Evolutionary conservation across 2,797 vertebrate genomes (phyloP), one percentile per base, ranked within the genome.

Genomic region (Melanotaenia maccullochi): DNA sequence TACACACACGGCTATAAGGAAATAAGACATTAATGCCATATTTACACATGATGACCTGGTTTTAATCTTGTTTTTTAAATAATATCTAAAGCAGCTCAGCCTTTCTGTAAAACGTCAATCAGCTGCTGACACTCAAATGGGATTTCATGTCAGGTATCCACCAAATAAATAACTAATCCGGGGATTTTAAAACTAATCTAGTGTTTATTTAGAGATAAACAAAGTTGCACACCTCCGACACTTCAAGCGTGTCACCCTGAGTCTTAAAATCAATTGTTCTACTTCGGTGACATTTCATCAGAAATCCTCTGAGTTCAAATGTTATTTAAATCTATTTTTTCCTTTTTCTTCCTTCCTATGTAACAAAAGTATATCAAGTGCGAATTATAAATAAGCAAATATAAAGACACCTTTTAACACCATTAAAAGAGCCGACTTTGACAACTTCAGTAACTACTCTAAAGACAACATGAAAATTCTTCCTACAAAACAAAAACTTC

Each of bases 171-270:
- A 25, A 28, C 52, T 25, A 13, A 28, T 54, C 2, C 20, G 6
- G n/a, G 14, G 20, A 1, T 8, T n/a, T 38, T 38, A 8, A 2
- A 54, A 12, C 22, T 20, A 25, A 25, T 64, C 35, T 25, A 49
- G 33, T 52, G 58, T 56, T 18, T 6, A 38, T 22, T 49, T 12
- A 42, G 22, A 20, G 30, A 1, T n/a, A 49, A 47, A 38, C 36
- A 38, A 65, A 64, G 20, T 8, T 47, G 18, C 42, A 24, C n/a
- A 35, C 3, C 24, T 40, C 30, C 18, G 38, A 68, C 5, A 35
- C n/a, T 20, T 44, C 6, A 5, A 0, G 20, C 8, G 22, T 49
- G 5, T 54, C 9, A 69, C 60, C 72, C 72, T 81, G 59, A 85
- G 60, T 49, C 9, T 57, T 16, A 16, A 42, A 61, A 47, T 58